Evolutionary conservation across 1,140 invertebrate genomes (phyloP).

Genomic region (Diabrotica undecimpunctata): DNA sequence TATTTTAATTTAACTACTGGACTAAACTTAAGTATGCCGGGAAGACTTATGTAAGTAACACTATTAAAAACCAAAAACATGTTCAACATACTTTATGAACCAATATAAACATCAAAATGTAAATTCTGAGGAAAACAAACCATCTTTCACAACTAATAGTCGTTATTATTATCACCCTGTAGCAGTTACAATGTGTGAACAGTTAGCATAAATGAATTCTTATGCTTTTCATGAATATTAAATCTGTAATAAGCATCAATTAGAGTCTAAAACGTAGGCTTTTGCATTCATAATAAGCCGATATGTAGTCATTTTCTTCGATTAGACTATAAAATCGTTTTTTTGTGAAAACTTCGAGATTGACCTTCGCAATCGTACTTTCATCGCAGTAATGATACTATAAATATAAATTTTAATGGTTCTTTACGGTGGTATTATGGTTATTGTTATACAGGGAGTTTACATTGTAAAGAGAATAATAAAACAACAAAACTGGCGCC

Average conservation of each 20-base stretch:
- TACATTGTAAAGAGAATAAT: not conserved
- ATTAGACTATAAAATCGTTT: not conserved
- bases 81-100: too few species aligned
- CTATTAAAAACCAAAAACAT: too few species aligned
- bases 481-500: too few species aligned
- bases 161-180: too few species aligned
- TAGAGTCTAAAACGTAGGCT: not conserved
- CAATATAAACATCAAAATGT: too few species aligned
- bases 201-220: not conserved
- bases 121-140: too few species aligned
- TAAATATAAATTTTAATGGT: constrained; percentile 1
- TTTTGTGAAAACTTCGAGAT: not conserved
- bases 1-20: too few species aligned
- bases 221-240: not conserved
- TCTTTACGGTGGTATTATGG: not conserved
- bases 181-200: too few species aligned
- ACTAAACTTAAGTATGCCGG: too few species aligned
- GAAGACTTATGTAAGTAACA: too few species aligned
- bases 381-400: not conserved
- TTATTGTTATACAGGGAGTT: constrained; percentile 1
- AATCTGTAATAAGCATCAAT: not conserved
- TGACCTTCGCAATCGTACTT: not conserved
- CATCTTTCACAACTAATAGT: too few species aligned
- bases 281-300: not conserved
- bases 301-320: not conserved